Percentiles rank a stretch among this genome's conserved stretches.
Conservation (phyloP, 2,888 invertebrate genomes). For the Chloroclysta siterata region DNA sequence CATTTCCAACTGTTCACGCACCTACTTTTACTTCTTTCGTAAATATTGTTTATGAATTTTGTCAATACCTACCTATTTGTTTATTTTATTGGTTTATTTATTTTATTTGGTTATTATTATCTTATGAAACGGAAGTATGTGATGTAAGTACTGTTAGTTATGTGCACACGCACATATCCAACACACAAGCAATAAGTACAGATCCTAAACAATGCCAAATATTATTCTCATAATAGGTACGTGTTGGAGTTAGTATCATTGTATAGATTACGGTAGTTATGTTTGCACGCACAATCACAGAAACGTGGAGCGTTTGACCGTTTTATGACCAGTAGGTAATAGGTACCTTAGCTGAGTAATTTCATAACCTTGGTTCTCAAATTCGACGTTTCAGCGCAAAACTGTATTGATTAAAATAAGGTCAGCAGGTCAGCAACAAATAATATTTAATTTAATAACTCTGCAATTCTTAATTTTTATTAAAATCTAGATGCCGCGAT, state of each 20-base stretch:
- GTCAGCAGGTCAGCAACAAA: not conserved
- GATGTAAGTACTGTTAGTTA: too few relatives aligned
- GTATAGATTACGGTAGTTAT: constrained; percentile 10
- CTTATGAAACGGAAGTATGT: too few relatives aligned
- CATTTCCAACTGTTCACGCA: too few relatives aligned
- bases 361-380: constrained; percentile 3
- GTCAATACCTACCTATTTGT: too few relatives aligned
- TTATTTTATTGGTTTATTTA: too few relatives aligned
- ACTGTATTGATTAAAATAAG: not conserved
- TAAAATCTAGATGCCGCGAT: not conserved
- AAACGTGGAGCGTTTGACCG: not conserved
- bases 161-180: too few relatives aligned
- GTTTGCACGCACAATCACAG: not conserved
- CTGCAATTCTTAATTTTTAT: not conserved
- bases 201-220: constrained; percentile 3
- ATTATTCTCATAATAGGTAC: constrained; percentile 9
- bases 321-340: not conserved
- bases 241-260: constrained; percentile 18
- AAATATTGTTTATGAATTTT: too few relatives aligned
- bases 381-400: not conserved
- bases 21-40: too few relatives aligned
- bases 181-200: not conserved
- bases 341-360: not conserved
- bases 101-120: too few relatives aligned
- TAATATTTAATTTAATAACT: not conserved